A percentile compares a stretch with the other conserved stretches of the same genome.
These are phyloP conservation scores for Plagodis dolabraria DNA, from an alignment of 2,888 invertebrate species.

Conservation along the genomic window DNA sequence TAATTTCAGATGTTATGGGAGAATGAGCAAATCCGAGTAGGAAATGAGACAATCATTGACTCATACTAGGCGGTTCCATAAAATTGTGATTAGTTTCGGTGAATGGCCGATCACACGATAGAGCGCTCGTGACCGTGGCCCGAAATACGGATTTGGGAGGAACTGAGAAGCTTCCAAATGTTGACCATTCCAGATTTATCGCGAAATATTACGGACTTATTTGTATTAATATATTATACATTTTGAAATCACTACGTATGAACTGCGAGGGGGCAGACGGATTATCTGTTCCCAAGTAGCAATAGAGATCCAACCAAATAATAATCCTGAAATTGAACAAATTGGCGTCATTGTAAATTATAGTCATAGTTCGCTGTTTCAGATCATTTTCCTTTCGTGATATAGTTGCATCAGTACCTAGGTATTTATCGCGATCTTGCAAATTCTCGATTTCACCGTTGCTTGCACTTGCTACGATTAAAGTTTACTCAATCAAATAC, in stretches of 20 bases:
- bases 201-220: slow-evolving; percentile 11
- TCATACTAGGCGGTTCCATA: slow-evolving; percentile 56
- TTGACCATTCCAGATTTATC: slow-evolving; percentile 39
- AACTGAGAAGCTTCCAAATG: slow-evolving; percentile 30
- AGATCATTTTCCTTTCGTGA: no score
- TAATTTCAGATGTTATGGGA: slow-evolving; percentile 39
- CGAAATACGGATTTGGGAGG: slow-evolving; percentile 37
- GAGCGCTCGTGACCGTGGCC: slow-evolving; percentile 62
- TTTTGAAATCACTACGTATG: no score
- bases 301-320: no score
- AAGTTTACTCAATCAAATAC: slow-evolving; percentile 7
- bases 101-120: slow-evolving; percentile 59
- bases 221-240: no score
- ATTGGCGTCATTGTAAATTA: no score
- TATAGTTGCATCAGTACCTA: no score
- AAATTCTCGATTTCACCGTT: slow-evolving; percentile 32
- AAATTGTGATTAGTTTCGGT: slow-evolving; percentile 63
- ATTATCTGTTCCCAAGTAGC: no score
- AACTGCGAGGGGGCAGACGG: no score
- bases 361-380: no score
- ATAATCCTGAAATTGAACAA: no score
- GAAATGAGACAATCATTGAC: slow-evolving; percentile 42
- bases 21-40: slow-evolving; percentile 30
- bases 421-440: neutral
- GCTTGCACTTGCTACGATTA: slow-evolving; percentile 21